Conservation (phyloP, 2,113 vertebrate species). For the Sigmodon hispidus region DNA sequence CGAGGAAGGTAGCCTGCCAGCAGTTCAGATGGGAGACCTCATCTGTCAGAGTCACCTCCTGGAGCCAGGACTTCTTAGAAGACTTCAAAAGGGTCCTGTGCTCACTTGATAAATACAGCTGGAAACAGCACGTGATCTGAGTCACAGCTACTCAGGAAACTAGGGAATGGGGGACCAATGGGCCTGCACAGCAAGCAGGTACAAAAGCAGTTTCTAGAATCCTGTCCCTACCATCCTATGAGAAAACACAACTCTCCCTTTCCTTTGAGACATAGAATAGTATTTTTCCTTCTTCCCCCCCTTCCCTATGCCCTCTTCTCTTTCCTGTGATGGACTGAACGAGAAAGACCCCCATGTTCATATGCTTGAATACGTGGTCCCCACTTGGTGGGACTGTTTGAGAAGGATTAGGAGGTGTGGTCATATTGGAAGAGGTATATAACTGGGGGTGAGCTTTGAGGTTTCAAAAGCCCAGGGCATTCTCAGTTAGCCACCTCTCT, state of each 20-base stretch:
- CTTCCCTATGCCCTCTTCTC: not conserved
- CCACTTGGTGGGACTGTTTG: not conserved
- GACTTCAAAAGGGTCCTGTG: conserved; percentile 87
- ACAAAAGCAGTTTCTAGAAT: not conserved
- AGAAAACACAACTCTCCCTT: not conserved
- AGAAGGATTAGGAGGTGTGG: not conserved
- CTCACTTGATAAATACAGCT: conserved; percentile 94
- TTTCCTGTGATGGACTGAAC: not conserved
- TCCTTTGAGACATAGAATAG: not conserved
- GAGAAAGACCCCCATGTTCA: not conserved
- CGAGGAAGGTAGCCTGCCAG: conserved; percentile 90
- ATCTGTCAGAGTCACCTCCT: conserved; percentile 89
- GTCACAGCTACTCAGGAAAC: accelerated
- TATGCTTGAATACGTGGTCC: not conserved
- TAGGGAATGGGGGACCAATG: accelerated
- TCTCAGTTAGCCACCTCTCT: not conserved
- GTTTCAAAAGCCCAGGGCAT: not conserved
- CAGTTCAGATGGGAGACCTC: conserved; percentile 85
- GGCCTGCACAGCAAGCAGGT: accelerated
- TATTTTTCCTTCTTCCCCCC: not conserved
- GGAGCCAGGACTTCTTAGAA: conserved; percentile 90
- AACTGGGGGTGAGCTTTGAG: not conserved
- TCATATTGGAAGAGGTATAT: not conserved
- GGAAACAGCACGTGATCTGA: conserved; percentile 54
- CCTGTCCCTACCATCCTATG: accelerated